Percentiles rank a stretch among this genome's conserved stretches.
phyloP scores from a whole-genome alignment of 2,797 vertebrate species.

The Erithacus rubecula region DNA sequence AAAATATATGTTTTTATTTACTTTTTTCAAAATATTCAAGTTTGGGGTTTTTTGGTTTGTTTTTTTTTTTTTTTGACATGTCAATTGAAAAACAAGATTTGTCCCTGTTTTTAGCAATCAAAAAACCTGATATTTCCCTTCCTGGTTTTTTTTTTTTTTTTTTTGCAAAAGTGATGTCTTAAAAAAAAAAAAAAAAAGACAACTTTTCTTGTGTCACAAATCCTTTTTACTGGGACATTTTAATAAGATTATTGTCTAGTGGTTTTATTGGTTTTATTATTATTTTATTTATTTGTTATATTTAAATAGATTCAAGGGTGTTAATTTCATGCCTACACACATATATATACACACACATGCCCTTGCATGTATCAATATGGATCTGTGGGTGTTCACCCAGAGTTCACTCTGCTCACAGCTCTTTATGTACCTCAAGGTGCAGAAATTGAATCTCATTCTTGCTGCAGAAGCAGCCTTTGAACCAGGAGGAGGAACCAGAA shows the following conservation, averaged over 20 bases:
- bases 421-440: background rate
- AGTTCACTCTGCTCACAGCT: background rate
- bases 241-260: background rate
- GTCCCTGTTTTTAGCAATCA: background rate
- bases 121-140: background rate
- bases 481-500: background rate
- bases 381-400: background rate
- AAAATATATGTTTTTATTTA: background rate
- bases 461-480: background rate
- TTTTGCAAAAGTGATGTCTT: background rate
- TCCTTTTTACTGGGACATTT: background rate
- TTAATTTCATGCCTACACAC: background rate
- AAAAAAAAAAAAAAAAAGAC: background rate
- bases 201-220: background rate
- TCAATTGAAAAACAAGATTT: background rate
- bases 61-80: background rate
- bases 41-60: too few species aligned
- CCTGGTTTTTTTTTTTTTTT: background rate
- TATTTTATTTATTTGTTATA: background rate
- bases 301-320: background rate
- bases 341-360: accelerated
- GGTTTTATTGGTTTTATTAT: background rate
- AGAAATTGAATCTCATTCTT: background rate
- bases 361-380: background rate
- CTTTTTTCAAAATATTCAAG: background rate